phyloP scores from a whole-genome alignment of 2,888 invertebrate genomes.

The Drosophila longiperda region DNA sequence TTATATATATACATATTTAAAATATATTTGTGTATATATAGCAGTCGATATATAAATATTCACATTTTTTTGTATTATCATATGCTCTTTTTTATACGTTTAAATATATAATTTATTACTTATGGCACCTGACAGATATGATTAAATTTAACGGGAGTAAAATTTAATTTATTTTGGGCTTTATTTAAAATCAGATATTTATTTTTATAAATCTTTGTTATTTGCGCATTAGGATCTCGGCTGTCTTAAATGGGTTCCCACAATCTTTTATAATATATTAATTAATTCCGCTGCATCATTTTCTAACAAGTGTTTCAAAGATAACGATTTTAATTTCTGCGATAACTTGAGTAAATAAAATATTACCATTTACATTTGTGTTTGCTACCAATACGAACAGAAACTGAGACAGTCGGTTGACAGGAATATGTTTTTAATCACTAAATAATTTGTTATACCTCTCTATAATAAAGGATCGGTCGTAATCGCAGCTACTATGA shows the following conservation, averaged over 20 bases:
- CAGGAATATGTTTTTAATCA: neutral
- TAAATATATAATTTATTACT: neutral
- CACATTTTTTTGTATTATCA: neutral
- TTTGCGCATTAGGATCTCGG: neutral
- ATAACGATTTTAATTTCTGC: neutral
- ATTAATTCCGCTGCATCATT: neutral
- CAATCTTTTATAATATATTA: neutral
- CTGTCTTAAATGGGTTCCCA: neutral
- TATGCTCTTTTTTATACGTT: neutral
- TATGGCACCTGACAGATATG: neutral
- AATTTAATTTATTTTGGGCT: neutral
- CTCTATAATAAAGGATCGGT: constrained; percentile 86
- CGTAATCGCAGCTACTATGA: constrained; percentile 87
- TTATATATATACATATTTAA: neutral
- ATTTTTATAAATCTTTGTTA: neutral
- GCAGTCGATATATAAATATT: neutral
- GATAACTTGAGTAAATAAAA: constrained; percentile 4
- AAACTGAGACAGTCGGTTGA: constrained; percentile 2
- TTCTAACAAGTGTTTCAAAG: neutral
- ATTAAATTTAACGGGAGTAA: neutral
- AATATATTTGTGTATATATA: too few relatives aligned
- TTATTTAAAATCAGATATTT: neutral
- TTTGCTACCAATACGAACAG: neutral
- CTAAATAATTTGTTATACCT: constrained; percentile 15
- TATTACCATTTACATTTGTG: constrained; percentile 7